Percentiles rank a stretch among this genome's conserved stretches.
These are phyloP conservation scores for Spinus olivaceus DNA, from an alignment of 2,797 vertebrate genomes.

Conservation along the genomic window DNA sequence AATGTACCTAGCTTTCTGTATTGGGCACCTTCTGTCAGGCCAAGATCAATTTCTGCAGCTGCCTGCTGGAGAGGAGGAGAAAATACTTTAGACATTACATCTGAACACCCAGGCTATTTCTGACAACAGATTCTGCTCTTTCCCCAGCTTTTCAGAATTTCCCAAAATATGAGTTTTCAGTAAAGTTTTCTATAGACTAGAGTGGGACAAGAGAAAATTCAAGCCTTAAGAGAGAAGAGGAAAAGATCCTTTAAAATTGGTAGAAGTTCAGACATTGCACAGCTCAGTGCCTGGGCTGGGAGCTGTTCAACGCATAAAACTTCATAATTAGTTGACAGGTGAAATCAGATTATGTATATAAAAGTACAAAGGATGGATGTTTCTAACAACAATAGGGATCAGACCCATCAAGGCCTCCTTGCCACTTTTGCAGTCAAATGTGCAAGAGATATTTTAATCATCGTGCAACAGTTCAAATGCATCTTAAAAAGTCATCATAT, in stretches of 20 bases:
- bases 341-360: background rate
- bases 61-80: background rate
- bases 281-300: background rate
- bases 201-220: background rate
- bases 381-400: background rate
- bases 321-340: background rate
- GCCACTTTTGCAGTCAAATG: background rate
- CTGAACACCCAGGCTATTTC: background rate
- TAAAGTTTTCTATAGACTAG: background rate
- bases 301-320: background rate
- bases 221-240: background rate
- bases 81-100: background rate
- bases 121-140: background rate
- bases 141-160: background rate
- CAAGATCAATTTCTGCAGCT: background rate
- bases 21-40: background rate
- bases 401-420: background rate
- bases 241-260: background rate
- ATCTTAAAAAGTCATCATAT: background rate
- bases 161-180: background rate
- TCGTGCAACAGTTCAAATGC: background rate
- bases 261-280: background rate
- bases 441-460: background rate
- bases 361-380: background rate
- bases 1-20: background rate